Evolutionary conservation across 2,888 invertebrate genomes (phyloP), one percentile per base, ranked within the genome.

Genomic region (Thereva unica): DNA sequence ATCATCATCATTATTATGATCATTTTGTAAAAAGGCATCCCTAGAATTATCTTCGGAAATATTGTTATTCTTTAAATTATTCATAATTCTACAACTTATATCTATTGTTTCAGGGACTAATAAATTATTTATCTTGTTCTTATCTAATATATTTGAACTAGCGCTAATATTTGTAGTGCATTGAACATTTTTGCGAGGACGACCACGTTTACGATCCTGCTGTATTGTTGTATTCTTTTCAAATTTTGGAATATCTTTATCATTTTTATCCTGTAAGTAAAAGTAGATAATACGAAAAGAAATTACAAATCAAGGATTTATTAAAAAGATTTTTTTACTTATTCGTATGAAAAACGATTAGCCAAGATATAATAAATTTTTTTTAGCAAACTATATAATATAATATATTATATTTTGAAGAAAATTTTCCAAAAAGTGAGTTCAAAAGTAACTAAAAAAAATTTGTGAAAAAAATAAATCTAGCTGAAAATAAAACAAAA

Each of bases 311-410:
- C 47, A 61, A 68, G 49, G 5, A 10, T 56, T 55, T 9, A 38
- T 9, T 12, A 50, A 64, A 52, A 34, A 42, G 23, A 50, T 8
- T 37, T 49, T 63, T n/a, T 63, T 55, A 56, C 40, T 40, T 56
- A 57, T 12, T 42, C 47, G 37, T 8, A 64, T 52, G 67, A 67
- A 64, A 64, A 67, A 67, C 67, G 64, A 64, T 67, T 67, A 67
- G 67, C 67, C 67, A 67, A 67, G 67, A 64, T 45, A 53, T 23
- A 23, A 23, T 23, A 23, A 23, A 23, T 2, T 23, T 23, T 2
- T 23, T 23, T 23, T 23, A 23, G 23, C 23, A 23, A 23, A 23
- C 23, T 23, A 23, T 23, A 23, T 23, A 23, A 23, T 23, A 23
- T 23, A 23, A 23, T 23, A 23, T 23, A 23, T 23, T 23, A 23